Percentiles rank a stretch among this genome's conserved stretches.
Evolutionary conservation across 2,113 vertebrate species (phyloP).

Genomic region (Ardeotis arabs): DNA sequence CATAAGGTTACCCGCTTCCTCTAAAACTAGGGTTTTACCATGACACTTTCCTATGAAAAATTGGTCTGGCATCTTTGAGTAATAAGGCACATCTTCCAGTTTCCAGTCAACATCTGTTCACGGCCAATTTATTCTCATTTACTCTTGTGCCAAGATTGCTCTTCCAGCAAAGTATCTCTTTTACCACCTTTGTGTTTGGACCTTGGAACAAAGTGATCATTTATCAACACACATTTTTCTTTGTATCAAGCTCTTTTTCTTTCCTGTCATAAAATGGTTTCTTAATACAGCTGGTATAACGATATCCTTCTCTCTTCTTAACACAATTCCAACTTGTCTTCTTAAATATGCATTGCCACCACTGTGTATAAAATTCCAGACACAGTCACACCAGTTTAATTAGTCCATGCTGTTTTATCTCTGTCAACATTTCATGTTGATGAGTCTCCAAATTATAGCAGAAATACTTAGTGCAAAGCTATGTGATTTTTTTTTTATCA

Average conservation of each 20-base stretch:
- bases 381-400: background rate
- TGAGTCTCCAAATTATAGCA: background rate
- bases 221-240: background rate
- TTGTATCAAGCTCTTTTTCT: background rate
- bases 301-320: background rate
- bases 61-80: background rate
- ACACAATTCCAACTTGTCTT: background rate
- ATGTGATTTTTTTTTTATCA: background rate
- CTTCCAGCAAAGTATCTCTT: background rate
- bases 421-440: background rate
- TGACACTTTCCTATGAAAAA: background rate
- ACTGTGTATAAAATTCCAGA: background rate
- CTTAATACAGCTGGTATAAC: background rate
- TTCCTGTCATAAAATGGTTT: background rate
- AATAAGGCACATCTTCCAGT: background rate
- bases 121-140: constrained; percentile 32
- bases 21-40: background rate
- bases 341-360: constrained; percentile 11
- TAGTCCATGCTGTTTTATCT: background rate
- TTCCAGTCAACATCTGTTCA: constrained; percentile 35
- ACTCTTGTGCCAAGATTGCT: background rate
- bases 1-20: background rate
- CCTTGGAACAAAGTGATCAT: background rate
- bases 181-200: constrained; percentile 18
- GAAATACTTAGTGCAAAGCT: background rate